phyloP scores from a whole-genome alignment of 2,113 vertebrate genomes.

The Mustela lutreola region DNA sequence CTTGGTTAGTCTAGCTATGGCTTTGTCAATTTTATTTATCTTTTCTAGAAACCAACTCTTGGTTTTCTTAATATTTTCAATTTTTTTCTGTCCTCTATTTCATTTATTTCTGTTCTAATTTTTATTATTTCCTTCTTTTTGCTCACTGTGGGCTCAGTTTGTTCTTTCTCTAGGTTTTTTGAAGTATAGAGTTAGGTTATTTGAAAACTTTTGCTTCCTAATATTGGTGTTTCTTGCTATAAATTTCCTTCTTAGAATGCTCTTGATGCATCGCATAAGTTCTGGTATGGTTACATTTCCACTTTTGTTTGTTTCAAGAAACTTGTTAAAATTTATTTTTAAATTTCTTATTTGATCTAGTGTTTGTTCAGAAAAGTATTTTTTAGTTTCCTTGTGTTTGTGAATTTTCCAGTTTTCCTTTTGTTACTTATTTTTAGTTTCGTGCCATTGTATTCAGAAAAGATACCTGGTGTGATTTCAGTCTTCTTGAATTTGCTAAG shows the following conservation, averaged over 20 bases:
- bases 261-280: neutral
- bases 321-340: neutral
- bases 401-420: neutral
- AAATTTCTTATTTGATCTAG: neutral
- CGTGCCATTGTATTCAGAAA: neutral
- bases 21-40: neutral
- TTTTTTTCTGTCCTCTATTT: neutral
- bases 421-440: neutral
- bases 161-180: neutral
- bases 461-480: neutral
- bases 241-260: neutral
- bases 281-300: neutral
- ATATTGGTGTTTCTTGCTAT: neutral
- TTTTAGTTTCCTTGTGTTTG: neutral
- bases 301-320: neutral
- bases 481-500: neutral
- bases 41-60: neutral
- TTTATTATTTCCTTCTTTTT: neutral
- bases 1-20: neutral
- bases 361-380: neutral
- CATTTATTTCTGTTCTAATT: neutral
- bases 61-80: neutral
- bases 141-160: neutral
- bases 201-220: neutral
- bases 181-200: neutral